phyloP scores from a whole-genome alignment of 2,797 vertebrate genomes.

The Periparus ater region DNA sequence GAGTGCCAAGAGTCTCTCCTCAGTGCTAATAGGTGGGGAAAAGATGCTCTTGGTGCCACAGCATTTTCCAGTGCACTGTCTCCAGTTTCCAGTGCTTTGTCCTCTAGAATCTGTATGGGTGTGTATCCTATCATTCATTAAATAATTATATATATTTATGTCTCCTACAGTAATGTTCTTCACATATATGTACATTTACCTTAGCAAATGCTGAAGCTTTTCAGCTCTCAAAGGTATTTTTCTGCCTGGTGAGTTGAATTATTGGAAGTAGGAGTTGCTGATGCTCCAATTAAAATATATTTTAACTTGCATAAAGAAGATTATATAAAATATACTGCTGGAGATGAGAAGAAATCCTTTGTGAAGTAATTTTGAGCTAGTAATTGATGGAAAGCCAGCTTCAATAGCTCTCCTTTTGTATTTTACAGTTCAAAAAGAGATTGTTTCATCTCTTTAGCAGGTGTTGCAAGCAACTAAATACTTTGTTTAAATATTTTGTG shows the following conservation, averaged over 20 bases:
- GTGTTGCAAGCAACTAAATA: neutral
- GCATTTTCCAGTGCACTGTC: neutral
- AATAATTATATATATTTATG: neutral
- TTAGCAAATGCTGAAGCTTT: neutral
- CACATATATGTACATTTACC: neutral
- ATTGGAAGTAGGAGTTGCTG: neutral
- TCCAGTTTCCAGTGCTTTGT: neutral
- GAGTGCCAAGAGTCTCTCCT: neutral
- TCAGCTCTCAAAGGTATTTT: neutral
- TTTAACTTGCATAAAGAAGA: conserved; percentile 8
- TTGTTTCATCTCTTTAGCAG: conserved; percentile 7
- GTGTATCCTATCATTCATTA: neutral
- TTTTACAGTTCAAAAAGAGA: conserved; percentile 23
- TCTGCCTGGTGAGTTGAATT: neutral
- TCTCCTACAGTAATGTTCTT: neutral
- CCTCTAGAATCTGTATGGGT: neutral
- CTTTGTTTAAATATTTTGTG: conserved; percentile 26
- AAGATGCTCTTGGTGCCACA: neutral
- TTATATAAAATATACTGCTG: conserved; percentile 14
- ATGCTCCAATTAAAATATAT: neutral
- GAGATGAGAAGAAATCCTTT: conserved; percentile 17
- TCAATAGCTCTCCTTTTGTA: neutral
- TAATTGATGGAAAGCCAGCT: neutral
- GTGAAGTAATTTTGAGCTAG: neutral
- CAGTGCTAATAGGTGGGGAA: neutral